Percentiles rank a stretch among this genome's conserved stretches.
Conservation (phyloP, 2,888 invertebrate species). For the Cheilosia urbana region DNA sequence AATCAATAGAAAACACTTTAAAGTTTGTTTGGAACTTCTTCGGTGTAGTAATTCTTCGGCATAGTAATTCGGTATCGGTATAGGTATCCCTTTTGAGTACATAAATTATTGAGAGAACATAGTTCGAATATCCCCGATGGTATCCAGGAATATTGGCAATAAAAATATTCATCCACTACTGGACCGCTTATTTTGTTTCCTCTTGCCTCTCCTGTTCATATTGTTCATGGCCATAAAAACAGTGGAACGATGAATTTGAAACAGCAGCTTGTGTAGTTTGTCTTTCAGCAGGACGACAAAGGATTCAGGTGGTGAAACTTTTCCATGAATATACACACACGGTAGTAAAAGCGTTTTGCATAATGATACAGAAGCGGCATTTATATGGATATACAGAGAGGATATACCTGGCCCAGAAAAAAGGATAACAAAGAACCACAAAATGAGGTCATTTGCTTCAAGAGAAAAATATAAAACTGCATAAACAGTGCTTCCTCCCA, state of each 20-base stretch:
- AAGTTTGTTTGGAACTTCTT: not conserved
- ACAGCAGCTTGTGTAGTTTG: slow-evolving; percentile 5
- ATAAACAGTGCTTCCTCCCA: not conserved
- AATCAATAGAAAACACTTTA: too few relatives aligned
- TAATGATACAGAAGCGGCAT: slow-evolving; percentile 33
- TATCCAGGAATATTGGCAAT: not conserved
- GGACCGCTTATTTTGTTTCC: not conserved
- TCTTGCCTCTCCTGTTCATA: not conserved
- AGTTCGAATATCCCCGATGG: not conserved
- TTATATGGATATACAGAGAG: slow-evolving; percentile 25
- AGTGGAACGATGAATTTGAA: slow-evolving; percentile 15
- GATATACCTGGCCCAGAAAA: not conserved
- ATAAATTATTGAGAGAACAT: not conserved
- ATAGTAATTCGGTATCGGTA: too few relatives aligned
- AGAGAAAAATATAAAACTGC: slow-evolving; percentile 6
- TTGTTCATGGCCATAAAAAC: not conserved
- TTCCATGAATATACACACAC: slow-evolving; percentile 15
- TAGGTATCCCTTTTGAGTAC: slow-evolving; percentile 18
- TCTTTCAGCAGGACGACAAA: not conserved
- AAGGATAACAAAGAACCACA: slow-evolving; percentile 32
- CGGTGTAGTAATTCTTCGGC: too few relatives aligned
- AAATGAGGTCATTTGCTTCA: slow-evolving; percentile 46
- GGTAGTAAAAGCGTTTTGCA: not conserved
- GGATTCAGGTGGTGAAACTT: slow-evolving; percentile 26
- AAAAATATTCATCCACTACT: not conserved